Base-by-base conservation (phyloP, 2,888 invertebrate species). In the Malthinus seriepunctatus region DNA sequence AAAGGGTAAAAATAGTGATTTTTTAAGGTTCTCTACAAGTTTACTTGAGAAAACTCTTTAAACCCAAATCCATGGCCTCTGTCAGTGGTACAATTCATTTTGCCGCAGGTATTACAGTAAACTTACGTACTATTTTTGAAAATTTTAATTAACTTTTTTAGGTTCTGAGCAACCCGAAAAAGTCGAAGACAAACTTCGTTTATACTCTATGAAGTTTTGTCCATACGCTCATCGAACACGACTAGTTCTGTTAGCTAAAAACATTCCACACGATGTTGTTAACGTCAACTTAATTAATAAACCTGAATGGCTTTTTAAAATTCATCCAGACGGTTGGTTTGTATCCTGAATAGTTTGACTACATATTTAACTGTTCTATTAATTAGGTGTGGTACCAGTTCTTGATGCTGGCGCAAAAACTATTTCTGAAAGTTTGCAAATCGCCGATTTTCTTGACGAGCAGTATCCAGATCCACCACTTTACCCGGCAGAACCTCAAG, bases 191-290 rank as follows among this genome's bases (percentile, higher is more conserved):
- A 85, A 88, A 70, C 75, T 90, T 42, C 86, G 91, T 2, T 74
- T 93, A 1, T 93, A 90, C 73, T 89, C 89, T 5, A 93, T 93
- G 92, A 83, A 91, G 68, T 93, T 90, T 77, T 93, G 93, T 69
- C 93, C 93, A 0, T 93, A 82, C 69, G 91, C 92, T 0, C 89
- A 93, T 67, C 82, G 93, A 64, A 84, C 83, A 50, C 85, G 90
- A 64, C 80, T 93, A 23, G 87, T 89, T 3, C 76, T 93, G 50
- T 86, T 88, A 66, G 89, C 90, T 7, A 93, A 93, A 76, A 85
- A 87, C 61, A 79, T 93, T 66, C 85, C 86, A 12, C 86, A 91
- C 70, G 91, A 93, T 70, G 80, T 84, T 31, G 86, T 93, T 35
- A 89, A 86, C 71, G 82, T 91, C 8, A 88, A 91, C 78, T 78